Base-by-base conservation (phyloP, 2,888 invertebrate genomes). In the Allygus modestus region DNA sequence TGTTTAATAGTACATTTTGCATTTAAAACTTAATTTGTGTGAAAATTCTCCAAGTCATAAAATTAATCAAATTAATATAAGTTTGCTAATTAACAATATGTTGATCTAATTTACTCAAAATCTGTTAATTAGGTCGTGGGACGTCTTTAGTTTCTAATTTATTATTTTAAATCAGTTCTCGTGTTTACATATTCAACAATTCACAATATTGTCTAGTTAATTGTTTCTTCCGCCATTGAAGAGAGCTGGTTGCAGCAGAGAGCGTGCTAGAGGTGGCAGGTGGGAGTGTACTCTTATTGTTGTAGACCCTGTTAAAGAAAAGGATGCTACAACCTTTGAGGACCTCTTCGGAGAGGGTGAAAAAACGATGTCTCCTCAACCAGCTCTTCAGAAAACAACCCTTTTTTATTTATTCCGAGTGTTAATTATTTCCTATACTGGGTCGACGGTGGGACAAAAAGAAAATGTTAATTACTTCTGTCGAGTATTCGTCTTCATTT, bases 391-490 rank as follows among this genome's bases (percentile, higher is more conserved):
- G 46, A 20, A 71, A 28, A 71, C 82, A 84, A 84, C 81, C 81
- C 84, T 84, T 81, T 84, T 69, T 82, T 82, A 82, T 82, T 82
- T 71, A 82, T 82, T 82, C 51, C 71, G 71, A 82, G 82, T 87
- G 87, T 87, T 87, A 87, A 87, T 87, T 87, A 87, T 87, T 87
- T 87, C 87, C 86, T 86, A 87, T 87, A 86, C 87, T 85, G 84
- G 54, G 69, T 84, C 84, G 86, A 86, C 86, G 83, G 75, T 58
- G 84, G 83, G 85, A 86, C 85, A 87, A 86, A 85, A 85, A 87
- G 86, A 87, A 58, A 87, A 87, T 87, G 87, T 87, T 87, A 87
- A 87, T 87, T 87, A 86, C 86, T 86, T 87, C 86, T 87, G 86
- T 84, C 84, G 86, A 85, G 84, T 85, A 86, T 87, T 87, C 87